Percentiles rank a stretch among this genome's conserved stretches.
These are phyloP conservation scores for Caenorhabditis sulstoni DNA, from an alignment of 2,888 invertebrate species.

Conservation along the genomic window DNA sequence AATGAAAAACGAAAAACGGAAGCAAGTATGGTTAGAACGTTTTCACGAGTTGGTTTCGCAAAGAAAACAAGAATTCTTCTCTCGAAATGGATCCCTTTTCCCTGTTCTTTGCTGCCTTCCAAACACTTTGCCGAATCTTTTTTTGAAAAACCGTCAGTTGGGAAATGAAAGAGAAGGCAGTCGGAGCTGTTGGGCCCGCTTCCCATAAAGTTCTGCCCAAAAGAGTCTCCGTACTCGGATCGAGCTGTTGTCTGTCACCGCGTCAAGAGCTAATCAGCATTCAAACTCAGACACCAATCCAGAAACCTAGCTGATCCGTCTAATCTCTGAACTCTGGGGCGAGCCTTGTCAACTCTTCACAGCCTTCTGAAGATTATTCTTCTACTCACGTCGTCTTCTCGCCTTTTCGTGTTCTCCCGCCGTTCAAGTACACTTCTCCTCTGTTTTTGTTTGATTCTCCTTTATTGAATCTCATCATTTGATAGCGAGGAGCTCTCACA, in stretches of 20 bases:
- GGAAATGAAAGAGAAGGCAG: too few relatives aligned
- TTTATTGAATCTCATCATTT: slow-evolving; percentile 54
- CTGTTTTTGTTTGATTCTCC: slow-evolving; percentile 28
- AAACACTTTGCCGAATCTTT: too few relatives aligned
- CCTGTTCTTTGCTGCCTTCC: too few relatives aligned
- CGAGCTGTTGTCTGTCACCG: too few relatives aligned
- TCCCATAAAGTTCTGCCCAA: too few relatives aligned
- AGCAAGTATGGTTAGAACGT: slow-evolving; percentile 27
- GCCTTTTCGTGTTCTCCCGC: slow-evolving; percentile 10
- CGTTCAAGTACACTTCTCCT: slow-evolving; percentile 28
- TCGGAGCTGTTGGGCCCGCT: too few relatives aligned
- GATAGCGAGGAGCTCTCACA: slow-evolving; percentile 49
- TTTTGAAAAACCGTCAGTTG: not conserved
- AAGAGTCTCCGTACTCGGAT: too few relatives aligned
- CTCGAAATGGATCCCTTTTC: too few relatives aligned
- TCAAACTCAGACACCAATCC: not conserved
- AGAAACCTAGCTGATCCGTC: slow-evolving; percentile 5
- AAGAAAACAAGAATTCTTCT: too few relatives aligned
- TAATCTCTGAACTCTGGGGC: slow-evolving; percentile 50
- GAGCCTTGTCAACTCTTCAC: slow-evolving; percentile 40
- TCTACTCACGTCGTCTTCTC: slow-evolving; percentile 33
- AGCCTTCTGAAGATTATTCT: slow-evolving; percentile 32
- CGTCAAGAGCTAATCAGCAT: slow-evolving; percentile 6
- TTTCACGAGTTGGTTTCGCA: not conserved
- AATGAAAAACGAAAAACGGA: too few relatives aligned